Conservation (phyloP, 2,113 vertebrate species). For the Edolisoma coerulescens region DNA sequence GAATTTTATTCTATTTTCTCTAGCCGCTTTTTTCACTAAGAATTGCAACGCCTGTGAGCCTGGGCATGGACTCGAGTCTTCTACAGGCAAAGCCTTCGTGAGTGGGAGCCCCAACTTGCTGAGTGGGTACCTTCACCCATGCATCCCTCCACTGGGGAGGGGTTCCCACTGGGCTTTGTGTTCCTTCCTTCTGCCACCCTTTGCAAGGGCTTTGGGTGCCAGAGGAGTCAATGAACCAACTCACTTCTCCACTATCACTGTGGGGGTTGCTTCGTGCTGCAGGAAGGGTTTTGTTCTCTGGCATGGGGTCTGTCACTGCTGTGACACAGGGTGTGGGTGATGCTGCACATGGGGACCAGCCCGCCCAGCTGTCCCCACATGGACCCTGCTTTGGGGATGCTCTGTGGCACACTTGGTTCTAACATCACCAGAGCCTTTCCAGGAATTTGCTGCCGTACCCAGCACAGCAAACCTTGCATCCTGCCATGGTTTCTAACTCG, state of each 20-base stretch:
- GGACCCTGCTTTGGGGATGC: background rate
- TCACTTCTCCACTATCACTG: background rate
- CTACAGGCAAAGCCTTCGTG: background rate
- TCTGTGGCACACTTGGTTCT: background rate
- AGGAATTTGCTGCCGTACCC: background rate
- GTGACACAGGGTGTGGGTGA: background rate
- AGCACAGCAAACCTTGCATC: background rate
- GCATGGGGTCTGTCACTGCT: background rate
- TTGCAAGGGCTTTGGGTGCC: background rate
- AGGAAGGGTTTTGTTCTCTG: background rate
- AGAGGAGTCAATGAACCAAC: rapidly evolving
- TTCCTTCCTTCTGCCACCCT: background rate
- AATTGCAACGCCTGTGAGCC: background rate
- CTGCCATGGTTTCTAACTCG: background rate
- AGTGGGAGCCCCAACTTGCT: background rate
- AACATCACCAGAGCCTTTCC: background rate
- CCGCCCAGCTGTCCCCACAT: background rate
- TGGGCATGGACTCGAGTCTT: background rate
- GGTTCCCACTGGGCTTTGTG: rapidly evolving
- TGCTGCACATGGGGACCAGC: background rate
- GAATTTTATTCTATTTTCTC: conserved; percentile 27
- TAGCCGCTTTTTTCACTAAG: background rate
- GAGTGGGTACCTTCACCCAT: background rate
- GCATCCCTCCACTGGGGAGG: background rate
- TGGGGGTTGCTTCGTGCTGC: rapidly evolving